Conservation (phyloP, 2,888 invertebrate genomes). For the Pyrrhosoma nymphula region DNA sequence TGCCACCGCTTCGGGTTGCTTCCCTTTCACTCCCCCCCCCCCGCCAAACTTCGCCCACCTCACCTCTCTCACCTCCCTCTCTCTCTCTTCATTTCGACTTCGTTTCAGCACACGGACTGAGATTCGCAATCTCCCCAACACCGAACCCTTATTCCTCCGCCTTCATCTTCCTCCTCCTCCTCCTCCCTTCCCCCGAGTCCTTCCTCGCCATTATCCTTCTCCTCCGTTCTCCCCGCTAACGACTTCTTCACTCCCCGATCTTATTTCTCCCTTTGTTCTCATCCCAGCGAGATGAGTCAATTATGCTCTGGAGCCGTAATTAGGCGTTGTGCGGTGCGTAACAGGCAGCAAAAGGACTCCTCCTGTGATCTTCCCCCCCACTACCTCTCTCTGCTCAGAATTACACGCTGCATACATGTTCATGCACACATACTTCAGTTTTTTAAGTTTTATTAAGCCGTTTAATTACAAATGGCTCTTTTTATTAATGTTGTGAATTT, state of each 20-base stretch:
- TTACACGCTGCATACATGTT: background rate
- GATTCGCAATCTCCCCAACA: background rate
- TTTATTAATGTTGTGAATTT: background rate
- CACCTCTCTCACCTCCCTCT: background rate
- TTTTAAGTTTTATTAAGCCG: background rate
- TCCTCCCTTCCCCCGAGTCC: background rate
- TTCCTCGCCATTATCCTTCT: background rate
- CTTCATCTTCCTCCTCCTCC: background rate
- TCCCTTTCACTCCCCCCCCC: conserved; percentile 7
- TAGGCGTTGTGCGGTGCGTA: background rate
- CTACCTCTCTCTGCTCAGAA: background rate
- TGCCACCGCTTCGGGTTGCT: background rate
- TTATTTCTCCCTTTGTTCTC: conserved; percentile 19
- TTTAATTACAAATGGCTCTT: background rate
- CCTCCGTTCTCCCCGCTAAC: background rate
- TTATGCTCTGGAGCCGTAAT: background rate
- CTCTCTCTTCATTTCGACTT: background rate
- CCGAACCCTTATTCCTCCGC: background rate
- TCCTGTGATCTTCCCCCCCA: background rate
- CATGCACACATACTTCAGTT: background rate
- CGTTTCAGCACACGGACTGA: background rate
- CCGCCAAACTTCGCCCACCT: background rate
- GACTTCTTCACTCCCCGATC: conserved; percentile 19
- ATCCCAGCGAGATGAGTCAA: conserved; percentile 29
- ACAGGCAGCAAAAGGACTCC: background rate